These are phyloP conservation scores for Deladenus siricidicola DNA, from an alignment of 2,888 invertebrate genomes.

Conservation along the genomic window DNA sequence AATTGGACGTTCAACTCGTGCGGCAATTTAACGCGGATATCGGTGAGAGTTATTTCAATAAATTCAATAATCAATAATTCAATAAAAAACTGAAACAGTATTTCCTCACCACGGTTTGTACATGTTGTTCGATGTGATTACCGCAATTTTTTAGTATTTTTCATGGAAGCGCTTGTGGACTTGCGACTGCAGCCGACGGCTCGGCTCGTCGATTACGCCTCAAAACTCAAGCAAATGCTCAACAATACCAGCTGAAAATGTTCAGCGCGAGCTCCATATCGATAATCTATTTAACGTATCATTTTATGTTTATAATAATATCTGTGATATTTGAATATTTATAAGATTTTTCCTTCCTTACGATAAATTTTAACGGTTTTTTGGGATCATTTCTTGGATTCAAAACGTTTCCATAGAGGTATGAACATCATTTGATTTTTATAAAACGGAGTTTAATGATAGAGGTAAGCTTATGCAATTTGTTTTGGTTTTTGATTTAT, in stretches of 20 bases:
- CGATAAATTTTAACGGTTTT: too few species aligned
- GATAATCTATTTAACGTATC: background rate
- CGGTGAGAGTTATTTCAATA: slow-evolving; percentile 21
- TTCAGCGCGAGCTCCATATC: background rate
- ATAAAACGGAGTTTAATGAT: too few species aligned
- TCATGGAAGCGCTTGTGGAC: slow-evolving; percentile 32
- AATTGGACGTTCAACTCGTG: slow-evolving; percentile 18
- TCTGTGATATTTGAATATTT: slow-evolving; percentile 11
- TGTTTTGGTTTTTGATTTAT: too few species aligned
- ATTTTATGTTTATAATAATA: background rate
- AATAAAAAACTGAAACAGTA: too few species aligned
- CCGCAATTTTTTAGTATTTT: slow-evolving; percentile 33
- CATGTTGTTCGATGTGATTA: too few species aligned
- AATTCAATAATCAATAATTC: background rate
- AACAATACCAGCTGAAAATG: background rate
- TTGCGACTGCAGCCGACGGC: slow-evolving; percentile 31
- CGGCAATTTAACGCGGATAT: slow-evolving; percentile 33
- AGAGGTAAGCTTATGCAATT: too few species aligned
- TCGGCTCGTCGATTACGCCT: slow-evolving; percentile 20
- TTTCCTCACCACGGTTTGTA: too few species aligned
- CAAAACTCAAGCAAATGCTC: slow-evolving; percentile 14
- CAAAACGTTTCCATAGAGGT: too few species aligned
- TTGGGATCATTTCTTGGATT: too few species aligned
- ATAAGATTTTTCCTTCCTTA: too few species aligned
- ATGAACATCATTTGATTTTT: too few species aligned